These are phyloP conservation scores for Ctenodactylus gundi DNA, from an alignment of 2,113 vertebrate species.

Conservation along the genomic window DNA sequence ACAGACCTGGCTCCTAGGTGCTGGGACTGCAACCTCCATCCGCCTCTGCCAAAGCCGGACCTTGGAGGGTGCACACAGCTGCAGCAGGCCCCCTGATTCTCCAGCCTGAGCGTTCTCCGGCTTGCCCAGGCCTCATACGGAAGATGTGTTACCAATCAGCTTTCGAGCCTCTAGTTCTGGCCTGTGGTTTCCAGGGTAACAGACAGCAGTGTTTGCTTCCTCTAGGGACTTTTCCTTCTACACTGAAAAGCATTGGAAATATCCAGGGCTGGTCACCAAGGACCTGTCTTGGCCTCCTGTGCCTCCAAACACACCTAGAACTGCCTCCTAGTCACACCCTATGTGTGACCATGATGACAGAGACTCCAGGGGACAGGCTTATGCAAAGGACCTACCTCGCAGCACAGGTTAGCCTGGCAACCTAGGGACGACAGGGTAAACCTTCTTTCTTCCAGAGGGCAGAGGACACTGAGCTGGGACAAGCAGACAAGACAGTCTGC, in stretches of 20 bases:
- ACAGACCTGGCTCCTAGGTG: not conserved
- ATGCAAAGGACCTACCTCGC: not conserved
- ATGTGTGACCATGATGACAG: too few species aligned
- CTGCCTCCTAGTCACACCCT: not conserved
- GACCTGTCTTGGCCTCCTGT: not conserved
- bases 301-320: not conserved
- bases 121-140: not conserved
- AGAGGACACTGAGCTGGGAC: not conserved
- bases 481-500: not conserved
- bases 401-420: not conserved
- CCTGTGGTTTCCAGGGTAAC: not conserved
- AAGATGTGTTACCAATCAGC: too few species aligned
- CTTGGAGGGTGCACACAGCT: too few species aligned
- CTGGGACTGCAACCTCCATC: not conserved
- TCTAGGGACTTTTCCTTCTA: not conserved
- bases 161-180: not conserved
- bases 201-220: not conserved
- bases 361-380: not conserved
- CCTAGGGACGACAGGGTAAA: not conserved
- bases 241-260: not conserved
- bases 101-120: not conserved
- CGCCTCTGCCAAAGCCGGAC: not conserved
- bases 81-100: not conserved
- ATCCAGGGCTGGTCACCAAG: not conserved
- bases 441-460: not conserved